A percentile compares a stretch with the other conserved stretches of the same genome.
Conservation (phyloP, 1,140 invertebrate genomes). For the Mizuhopecten yessoensis region DNA sequence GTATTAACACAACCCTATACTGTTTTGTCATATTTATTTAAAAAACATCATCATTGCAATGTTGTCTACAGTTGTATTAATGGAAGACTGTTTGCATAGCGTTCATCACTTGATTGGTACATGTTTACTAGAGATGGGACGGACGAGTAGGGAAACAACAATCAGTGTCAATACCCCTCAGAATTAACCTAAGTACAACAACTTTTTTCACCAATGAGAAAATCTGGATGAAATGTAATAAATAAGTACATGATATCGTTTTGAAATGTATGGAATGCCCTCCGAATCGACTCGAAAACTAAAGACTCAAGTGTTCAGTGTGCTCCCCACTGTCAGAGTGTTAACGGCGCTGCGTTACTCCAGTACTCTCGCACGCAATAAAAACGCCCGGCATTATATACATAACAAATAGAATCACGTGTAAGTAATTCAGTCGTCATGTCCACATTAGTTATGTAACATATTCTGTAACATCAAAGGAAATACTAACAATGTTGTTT, state of each 20-base stretch:
- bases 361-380: not conserved
- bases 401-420: conserved; percentile 7
- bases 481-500: not conserved
- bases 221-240: not conserved
- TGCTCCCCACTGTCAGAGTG: too few relatives aligned
- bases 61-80: not conserved
- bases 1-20: too few relatives aligned
- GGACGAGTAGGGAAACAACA: not conserved
- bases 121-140: conserved; percentile 12
- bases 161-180: not conserved
- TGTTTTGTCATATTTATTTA: not conserved
- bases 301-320: not conserved
- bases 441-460: conserved; percentile 4
- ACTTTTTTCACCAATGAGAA: not conserved
- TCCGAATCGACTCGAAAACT: not conserved
- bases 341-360: not conserved
- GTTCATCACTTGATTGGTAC: conserved; percentile 17
- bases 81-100: conserved; percentile 37
- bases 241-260: not conserved
- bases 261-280: not conserved
- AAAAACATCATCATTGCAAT: conserved; percentile 29
- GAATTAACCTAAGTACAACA: conserved; percentile 1
- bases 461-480: conserved; percentile 11
- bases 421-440: not conserved
- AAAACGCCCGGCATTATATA: not conserved